phyloP scores from a whole-genome alignment of 2,888 invertebrate genomes.

The Laothoe populi region DNA sequence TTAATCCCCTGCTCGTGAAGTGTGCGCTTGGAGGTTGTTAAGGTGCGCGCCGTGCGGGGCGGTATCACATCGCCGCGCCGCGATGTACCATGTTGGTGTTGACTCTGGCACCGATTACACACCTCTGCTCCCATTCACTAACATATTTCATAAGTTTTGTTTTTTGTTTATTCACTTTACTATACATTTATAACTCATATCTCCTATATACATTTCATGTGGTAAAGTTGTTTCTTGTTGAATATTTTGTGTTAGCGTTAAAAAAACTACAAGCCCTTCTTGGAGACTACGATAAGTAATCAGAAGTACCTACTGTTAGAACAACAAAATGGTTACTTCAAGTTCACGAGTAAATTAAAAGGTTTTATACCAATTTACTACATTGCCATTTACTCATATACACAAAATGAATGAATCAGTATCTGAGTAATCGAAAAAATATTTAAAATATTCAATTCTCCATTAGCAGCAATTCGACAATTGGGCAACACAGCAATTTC shows the following conservation, averaged over 20 bases:
- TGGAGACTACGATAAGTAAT: too few species aligned
- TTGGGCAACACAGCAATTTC: background rate
- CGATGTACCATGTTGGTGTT: constrained; percentile 35
- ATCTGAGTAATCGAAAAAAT: background rate
- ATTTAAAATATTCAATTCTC: too few species aligned
- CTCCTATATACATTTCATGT: too few species aligned
- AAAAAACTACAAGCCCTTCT: too few species aligned
- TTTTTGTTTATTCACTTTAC: too few species aligned
- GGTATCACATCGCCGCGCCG: constrained; percentile 48
- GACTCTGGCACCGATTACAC: background rate
- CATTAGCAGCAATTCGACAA: background rate
- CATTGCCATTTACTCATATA: background rate
- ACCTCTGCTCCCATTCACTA: background rate
- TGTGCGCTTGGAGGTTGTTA: constrained; percentile 77
- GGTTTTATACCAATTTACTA: background rate
- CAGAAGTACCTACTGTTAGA: too few species aligned
- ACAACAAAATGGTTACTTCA: background rate
- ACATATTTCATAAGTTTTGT: background rate
- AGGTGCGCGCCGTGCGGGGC: constrained; percentile 71
- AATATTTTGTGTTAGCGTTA: too few species aligned
- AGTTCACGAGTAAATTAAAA: background rate
- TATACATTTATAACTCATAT: too few species aligned
- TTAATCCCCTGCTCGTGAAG: constrained; percentile 85
- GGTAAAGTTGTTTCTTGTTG: too few species aligned
- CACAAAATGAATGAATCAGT: background rate